These are phyloP conservation scores for Diabrotica undecimpunctata DNA, from an alignment of 1,140 invertebrate species.

Conservation along the genomic window DNA sequence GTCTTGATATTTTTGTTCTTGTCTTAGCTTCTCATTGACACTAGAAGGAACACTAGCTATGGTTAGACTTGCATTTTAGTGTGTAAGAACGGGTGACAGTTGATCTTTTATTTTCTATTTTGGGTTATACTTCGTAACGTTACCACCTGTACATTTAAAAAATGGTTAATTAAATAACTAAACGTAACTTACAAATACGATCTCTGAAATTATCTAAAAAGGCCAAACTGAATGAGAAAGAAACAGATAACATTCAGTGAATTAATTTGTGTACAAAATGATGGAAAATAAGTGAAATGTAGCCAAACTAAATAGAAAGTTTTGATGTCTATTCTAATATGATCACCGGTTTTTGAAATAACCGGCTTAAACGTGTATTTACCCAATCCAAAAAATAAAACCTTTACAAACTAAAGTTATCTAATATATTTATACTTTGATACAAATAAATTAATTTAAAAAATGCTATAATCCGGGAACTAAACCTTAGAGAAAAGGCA, in stretches of 20 bases:
- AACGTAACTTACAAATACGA: too few relatives aligned
- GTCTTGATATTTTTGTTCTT: slow-evolving; percentile 5
- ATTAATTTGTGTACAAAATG: too few relatives aligned
- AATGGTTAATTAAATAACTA: too few relatives aligned
- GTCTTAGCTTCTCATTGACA: background rate
- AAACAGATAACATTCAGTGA: too few relatives aligned
- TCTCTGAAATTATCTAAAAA: too few relatives aligned
- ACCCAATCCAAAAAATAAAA: background rate
- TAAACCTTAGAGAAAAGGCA: slow-evolving; percentile 23
- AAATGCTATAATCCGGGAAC: background rate
- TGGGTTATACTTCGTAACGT: background rate
- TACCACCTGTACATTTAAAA: background rate
- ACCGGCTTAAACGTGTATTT: background rate
- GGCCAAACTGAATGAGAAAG: too few relatives aligned
- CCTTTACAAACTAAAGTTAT: background rate
- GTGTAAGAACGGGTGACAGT: slow-evolving; percentile 12
- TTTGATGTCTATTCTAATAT: too few relatives aligned
- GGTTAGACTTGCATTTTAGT: slow-evolving; percentile 14
- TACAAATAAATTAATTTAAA: slow-evolving; percentile 7
- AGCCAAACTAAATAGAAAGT: too few relatives aligned
- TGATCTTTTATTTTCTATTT: background rate
- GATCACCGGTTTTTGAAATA: too few relatives aligned
- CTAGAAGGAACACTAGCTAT: slow-evolving; percentile 15
- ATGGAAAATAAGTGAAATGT: too few relatives aligned
- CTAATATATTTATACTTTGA: slow-evolving; percentile 1